phyloP scores from a whole-genome alignment of 2,113 vertebrate genomes.

The Pollachius pollachius region DNA sequence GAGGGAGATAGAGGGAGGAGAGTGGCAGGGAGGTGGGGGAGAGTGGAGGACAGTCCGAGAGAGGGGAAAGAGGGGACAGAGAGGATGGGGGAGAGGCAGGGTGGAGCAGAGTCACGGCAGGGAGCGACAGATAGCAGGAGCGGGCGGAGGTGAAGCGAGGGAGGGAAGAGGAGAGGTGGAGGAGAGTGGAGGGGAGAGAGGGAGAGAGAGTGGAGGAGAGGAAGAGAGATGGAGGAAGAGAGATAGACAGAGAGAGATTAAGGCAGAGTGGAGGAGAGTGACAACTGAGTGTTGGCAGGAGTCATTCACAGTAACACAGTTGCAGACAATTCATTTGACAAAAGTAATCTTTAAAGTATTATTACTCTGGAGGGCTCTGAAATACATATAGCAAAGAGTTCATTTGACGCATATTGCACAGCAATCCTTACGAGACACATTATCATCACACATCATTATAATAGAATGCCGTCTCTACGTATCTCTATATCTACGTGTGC shows the following conservation, averaged over 20 bases:
- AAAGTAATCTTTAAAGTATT: no score
- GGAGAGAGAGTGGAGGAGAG: background rate
- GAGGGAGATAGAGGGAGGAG: constrained; percentile 2
- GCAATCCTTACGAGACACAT: no score
- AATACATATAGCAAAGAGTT: no score
- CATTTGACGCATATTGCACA: no score
- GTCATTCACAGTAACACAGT: no score
- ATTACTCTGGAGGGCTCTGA: no score
- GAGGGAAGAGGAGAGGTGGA: background rate
- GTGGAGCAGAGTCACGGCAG: background rate
- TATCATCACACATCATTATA: no score
- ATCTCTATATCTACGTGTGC: background rate
- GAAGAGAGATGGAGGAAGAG: background rate
- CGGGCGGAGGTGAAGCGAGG: background rate
- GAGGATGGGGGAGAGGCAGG: background rate
- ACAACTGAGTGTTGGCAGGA: background rate
- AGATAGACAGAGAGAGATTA: background rate
- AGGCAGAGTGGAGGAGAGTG: background rate
- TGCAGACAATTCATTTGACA: no score
- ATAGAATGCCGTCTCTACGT: background rate
- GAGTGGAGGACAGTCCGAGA: constrained; percentile 11
- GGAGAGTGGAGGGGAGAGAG: no score
- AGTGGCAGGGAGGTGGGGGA: background rate
- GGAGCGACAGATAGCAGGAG: background rate
- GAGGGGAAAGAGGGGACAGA: constrained; percentile 12